These are phyloP conservation scores for Pherbina coryleti DNA, from an alignment of 2,888 invertebrate species.

Conservation along the genomic window DNA sequence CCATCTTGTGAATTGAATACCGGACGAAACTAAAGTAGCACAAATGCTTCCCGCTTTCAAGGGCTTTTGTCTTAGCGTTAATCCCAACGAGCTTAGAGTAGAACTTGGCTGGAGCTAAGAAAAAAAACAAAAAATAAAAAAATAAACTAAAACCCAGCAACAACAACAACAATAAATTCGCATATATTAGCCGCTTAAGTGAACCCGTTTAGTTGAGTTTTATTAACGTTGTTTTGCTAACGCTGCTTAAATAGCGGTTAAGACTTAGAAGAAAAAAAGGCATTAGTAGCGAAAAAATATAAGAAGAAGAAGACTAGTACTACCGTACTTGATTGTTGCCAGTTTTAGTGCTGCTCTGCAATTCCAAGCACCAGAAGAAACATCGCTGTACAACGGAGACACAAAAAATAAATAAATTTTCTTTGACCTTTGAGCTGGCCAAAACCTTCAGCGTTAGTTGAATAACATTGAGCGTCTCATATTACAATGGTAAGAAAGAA, in stretches of 20 bases:
- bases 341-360: neutral
- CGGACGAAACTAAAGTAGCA: too few relatives aligned
- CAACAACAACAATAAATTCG: neutral
- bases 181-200: conserved; percentile 26
- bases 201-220: conserved; percentile 21
- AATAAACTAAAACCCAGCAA: neutral
- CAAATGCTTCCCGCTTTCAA: too few relatives aligned
- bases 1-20: too few relatives aligned
- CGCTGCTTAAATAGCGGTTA: neutral
- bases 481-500: neutral
- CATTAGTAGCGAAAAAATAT: neutral
- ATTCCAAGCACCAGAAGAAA: neutral
- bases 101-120: neutral
- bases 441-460: neutral
- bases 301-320: neutral
- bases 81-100: too few relatives aligned
- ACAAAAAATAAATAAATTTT: conserved; percentile 17
- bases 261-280: neutral
- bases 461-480: neutral
- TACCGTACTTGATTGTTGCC: neutral
- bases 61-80: too few relatives aligned
- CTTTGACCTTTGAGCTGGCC: conserved; percentile 18
- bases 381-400: conserved; percentile 1
- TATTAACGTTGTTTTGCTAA: neutral
- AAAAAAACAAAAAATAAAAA: too few relatives aligned